Percentiles rank a stretch among this genome's conserved stretches.
Conservation (phyloP, 2,113 vertebrate species). For the Ranitomeya imitator region DNA sequence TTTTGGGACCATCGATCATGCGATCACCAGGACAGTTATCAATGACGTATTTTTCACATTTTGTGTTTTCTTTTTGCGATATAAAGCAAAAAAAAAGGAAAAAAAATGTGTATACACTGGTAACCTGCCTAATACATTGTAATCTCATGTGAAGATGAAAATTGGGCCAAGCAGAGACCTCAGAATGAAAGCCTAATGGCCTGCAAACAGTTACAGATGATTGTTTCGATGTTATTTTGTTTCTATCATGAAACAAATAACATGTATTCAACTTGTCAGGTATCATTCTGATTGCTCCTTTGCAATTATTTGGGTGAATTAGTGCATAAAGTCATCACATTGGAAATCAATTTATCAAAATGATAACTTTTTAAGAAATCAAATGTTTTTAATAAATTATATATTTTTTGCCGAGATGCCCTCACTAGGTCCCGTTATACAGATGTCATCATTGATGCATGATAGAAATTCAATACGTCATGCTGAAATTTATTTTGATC, state of each 20-base stretch:
- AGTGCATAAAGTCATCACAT: background rate
- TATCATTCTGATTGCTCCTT: background rate
- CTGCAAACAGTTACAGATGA: background rate
- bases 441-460: background rate
- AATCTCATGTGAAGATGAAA: too few relatives aligned
- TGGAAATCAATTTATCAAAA: slow-evolving; percentile 21
- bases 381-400: slow-evolving; percentile 15
- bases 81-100: too few relatives aligned
- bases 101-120: too few relatives aligned
- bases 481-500: slow-evolving; percentile 26
- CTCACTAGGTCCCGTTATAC: background rate
- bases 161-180: too few relatives aligned
- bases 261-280: background rate
- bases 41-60: too few relatives aligned
- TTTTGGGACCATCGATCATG: too few relatives aligned
- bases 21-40: too few relatives aligned
- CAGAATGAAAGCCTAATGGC: background rate
- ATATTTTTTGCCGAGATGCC: background rate
- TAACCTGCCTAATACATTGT: too few relatives aligned
- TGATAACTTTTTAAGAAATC: slow-evolving; percentile 35
- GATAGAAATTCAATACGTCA: background rate
- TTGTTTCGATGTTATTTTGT: background rate
- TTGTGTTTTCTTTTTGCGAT: too few relatives aligned
- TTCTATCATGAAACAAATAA: background rate
- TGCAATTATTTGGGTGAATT: background rate